A percentile compares a stretch with the other conserved stretches of the same genome.
These are phyloP conservation scores for Hesperophylax magnus DNA, from an alignment of 1,140 invertebrate species.

Conservation along the genomic window DNA sequence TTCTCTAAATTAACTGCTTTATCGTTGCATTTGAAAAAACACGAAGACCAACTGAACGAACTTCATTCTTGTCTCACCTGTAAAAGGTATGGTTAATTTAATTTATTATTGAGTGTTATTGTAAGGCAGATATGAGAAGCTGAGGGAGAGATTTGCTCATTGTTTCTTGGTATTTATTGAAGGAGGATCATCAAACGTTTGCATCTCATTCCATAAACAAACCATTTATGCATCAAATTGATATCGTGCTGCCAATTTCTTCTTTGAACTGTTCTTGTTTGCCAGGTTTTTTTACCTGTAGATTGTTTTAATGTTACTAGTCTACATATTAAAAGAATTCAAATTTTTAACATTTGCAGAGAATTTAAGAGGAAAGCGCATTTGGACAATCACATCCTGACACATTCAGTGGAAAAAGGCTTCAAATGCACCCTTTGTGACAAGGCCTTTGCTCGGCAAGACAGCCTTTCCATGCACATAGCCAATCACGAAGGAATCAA, in stretches of 20 bases:
- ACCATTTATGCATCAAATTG: no score
- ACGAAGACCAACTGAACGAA: slow-evolving; percentile 61
- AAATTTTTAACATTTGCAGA: slow-evolving; percentile 24
- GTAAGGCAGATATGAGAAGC: no score
- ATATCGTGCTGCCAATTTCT: no score
- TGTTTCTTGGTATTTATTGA: no score
- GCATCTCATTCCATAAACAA: no score
- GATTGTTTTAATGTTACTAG: no score
- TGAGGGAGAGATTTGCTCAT: no score
- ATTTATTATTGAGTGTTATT: no score
- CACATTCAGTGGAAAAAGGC: slow-evolving; percentile 63
- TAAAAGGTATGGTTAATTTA: slow-evolving; percentile 58
- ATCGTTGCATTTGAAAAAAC: slow-evolving; percentile 66
- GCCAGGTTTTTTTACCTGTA: no score
- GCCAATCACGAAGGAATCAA: slow-evolving; percentile 70
- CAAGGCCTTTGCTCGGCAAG: slow-evolving; percentile 62
- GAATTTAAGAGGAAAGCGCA: slow-evolving; percentile 67
- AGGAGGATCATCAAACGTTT: no score
- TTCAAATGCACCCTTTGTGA: slow-evolving; percentile 62
- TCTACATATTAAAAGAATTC: no score
- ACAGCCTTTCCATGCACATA: slow-evolving; percentile 61
- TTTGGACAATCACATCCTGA: slow-evolving; percentile 67
- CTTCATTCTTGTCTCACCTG: slow-evolving; percentile 64
- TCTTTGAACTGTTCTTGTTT: no score
- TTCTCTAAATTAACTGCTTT: slow-evolving; percentile 65